These are phyloP conservation scores for Lepisosteus oculatus DNA, from an alignment of 2,113 vertebrate genomes.

Conservation along the genomic window DNA sequence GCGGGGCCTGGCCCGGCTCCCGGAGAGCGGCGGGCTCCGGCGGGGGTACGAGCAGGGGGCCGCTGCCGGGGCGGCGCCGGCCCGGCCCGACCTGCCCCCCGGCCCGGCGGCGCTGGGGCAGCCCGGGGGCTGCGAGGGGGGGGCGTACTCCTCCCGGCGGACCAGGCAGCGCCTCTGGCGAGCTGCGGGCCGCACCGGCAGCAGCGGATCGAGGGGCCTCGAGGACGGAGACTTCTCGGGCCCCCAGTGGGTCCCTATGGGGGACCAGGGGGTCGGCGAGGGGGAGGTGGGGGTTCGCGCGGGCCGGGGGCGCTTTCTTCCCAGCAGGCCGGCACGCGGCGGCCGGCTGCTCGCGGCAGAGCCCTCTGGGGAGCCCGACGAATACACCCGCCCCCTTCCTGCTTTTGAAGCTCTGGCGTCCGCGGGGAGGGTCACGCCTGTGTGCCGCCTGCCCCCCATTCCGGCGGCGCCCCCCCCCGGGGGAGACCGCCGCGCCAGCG, in stretches of 20 bases:
- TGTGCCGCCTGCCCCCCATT: constrained; percentile 29
- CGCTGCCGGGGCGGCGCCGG: constrained; percentile 9
- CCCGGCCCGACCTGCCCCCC: constrained; percentile 28
- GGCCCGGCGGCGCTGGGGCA: constrained; percentile 43
- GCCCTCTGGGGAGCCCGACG: neutral
- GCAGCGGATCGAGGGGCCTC: neutral
- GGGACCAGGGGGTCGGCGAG: neutral
- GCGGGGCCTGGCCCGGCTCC: constrained; percentile 39
- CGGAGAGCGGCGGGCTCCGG: constrained; percentile 44
- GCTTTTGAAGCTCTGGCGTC: no score
- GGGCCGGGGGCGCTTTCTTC: neutral
- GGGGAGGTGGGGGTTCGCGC: neutral
- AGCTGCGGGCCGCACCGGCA: constrained; percentile 8
- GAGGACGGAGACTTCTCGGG: neutral
- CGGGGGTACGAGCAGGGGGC: constrained; percentile 44
- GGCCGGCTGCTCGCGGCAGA: neutral
- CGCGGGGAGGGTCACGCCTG: constrained; percentile 11
- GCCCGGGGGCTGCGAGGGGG: neutral
- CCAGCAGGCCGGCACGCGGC: neutral
- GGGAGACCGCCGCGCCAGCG: constrained; percentile 24
- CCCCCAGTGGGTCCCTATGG: constrained; percentile 6
- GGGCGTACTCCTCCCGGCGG: constrained; percentile 54
- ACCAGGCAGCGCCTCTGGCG: constrained; percentile 54
- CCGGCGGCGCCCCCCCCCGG: constrained; percentile 5
- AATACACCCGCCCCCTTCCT: constrained; percentile 7